Conservation (phyloP, 2,113 vertebrate species). For the Aphelocoma coerulescens region DNA sequence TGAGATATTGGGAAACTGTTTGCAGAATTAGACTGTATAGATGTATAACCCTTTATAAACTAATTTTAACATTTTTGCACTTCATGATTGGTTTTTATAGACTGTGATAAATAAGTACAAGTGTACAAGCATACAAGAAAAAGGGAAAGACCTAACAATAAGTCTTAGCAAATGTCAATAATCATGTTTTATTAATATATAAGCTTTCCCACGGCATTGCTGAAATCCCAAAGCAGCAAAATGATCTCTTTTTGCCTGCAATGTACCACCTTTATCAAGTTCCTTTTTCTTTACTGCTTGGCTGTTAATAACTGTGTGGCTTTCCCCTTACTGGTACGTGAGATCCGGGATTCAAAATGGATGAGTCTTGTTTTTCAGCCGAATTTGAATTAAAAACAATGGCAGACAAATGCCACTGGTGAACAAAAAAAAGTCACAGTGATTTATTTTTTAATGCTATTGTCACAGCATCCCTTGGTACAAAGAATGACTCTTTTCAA, state of each 20-base stretch:
- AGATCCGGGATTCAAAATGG: neutral
- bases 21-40: neutral
- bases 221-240: neutral
- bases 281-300: neutral
- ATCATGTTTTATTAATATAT: neutral
- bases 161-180: neutral
- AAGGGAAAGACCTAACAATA: neutral
- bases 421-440: neutral
- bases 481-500: neutral
- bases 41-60: neutral
- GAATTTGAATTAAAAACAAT: neutral
- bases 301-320: neutral
- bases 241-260: neutral
- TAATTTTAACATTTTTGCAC: neutral
- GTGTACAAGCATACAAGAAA: neutral
- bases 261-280: neutral
- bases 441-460: slow-evolving; percentile 1
- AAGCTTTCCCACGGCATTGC: neutral
- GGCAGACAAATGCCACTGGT: neutral
- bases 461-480: neutral
- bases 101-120: slow-evolving; percentile 14
- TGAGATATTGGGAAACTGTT: neutral
- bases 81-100: neutral
- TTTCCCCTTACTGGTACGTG: neutral
- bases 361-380: neutral